Conservation (phyloP, 2,797 vertebrate species). For the Molossus molossus region DNA sequence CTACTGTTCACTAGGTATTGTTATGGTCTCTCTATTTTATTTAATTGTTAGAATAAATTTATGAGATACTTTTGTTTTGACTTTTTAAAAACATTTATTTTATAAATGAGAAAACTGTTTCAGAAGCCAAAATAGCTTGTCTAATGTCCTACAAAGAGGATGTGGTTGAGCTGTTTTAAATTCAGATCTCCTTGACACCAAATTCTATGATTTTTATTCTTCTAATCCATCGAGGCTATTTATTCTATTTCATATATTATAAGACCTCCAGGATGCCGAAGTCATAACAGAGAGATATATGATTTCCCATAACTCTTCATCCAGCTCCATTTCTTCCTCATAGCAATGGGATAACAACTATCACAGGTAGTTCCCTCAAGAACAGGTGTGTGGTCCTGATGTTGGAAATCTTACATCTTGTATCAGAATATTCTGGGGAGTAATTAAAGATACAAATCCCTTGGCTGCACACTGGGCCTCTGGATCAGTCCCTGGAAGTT, state of each 20-base stretch:
- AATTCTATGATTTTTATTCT: background rate
- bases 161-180: background rate
- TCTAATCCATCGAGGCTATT: background rate
- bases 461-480: background rate
- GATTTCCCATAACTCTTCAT: background rate
- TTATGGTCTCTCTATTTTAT: background rate
- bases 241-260: background rate
- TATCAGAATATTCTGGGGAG: background rate
- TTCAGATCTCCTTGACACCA: background rate
- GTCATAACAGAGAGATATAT: background rate
- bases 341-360: background rate
- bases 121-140: background rate
- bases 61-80: background rate
- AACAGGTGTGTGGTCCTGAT: background rate
- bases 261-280: background rate
- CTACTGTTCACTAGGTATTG: background rate
- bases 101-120: background rate
- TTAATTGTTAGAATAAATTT: background rate
- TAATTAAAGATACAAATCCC: background rate
- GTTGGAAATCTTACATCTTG: fast-evolving
- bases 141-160: background rate
- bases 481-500: background rate
- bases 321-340: background rate
- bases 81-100: background rate
- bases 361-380: fast-evolving